Evolutionary conservation across 2,797 vertebrate species (phyloP).

Genomic region (Halcyon leucocephala): DNA sequence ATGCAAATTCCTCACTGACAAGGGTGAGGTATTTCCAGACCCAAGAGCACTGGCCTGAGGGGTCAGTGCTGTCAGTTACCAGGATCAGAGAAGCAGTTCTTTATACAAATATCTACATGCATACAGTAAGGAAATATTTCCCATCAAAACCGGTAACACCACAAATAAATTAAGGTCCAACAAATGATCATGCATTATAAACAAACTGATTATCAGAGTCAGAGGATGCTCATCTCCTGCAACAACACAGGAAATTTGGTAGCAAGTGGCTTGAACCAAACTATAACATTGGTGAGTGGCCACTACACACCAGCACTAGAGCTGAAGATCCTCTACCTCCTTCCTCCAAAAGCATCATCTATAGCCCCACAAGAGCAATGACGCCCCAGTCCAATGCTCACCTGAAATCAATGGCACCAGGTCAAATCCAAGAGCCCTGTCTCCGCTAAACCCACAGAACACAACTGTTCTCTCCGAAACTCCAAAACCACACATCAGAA

Average conservation of each 20-base stretch:
- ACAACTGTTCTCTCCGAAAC: not conserved
- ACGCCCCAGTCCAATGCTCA: rapidly evolving
- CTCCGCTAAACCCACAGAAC: not conserved
- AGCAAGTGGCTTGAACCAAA: not conserved
- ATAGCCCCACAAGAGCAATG: not conserved
- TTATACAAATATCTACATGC: not conserved
- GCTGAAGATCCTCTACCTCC: not conserved
- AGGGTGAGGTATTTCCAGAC: not conserved
- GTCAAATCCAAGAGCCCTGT: not conserved
- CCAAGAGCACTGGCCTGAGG: not conserved
- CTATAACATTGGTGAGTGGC: not conserved
- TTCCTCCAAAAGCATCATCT: not conserved
- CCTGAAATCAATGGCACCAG: not conserved
- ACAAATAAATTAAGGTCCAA: not conserved
- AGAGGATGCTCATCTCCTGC: not conserved
- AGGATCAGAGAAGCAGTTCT: not conserved
- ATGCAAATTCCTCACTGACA: not conserved
- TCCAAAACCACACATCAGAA: not conserved
- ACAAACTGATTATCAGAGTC: not conserved
- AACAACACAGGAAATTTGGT: not conserved
- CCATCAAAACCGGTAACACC: not conserved
- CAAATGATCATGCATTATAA: not conserved
- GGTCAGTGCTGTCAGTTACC: not conserved
- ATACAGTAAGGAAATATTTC: not conserved
- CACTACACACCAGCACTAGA: not conserved